Conservation (phyloP, 2,797 vertebrate genomes). For the Anniella stebbinsi region DNA sequence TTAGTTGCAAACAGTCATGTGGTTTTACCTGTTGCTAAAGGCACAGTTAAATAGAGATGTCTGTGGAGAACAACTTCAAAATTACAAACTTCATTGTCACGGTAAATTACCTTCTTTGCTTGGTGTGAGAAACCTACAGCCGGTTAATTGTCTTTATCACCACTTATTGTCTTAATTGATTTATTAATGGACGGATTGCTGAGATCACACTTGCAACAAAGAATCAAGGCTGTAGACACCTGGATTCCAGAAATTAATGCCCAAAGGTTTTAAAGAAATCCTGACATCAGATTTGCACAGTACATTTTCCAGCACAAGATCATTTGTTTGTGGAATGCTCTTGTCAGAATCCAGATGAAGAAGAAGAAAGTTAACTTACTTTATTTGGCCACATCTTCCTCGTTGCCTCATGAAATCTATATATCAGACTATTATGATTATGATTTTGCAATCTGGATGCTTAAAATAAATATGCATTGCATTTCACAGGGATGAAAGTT, state of each 20-base stretch:
- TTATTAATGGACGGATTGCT: conserved; percentile 2
- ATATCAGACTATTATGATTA: neutral
- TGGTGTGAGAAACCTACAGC: neutral
- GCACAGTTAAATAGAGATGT: neutral
- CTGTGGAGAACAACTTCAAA: neutral
- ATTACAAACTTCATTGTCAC: neutral
- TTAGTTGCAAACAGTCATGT: too few relatives aligned
- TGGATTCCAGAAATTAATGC: neutral
- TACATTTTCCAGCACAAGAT: neutral
- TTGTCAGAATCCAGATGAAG: neutral
- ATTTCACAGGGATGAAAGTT: neutral
- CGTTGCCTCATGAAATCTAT: too few relatives aligned
- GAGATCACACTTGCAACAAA: neutral
- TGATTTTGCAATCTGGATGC: neutral
- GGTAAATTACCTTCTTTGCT: neutral
- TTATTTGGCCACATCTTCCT: neutral
- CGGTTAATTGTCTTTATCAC: neutral
- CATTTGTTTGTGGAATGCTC: neutral
- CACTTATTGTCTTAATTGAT: conserved; percentile 15
- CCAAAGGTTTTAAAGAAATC: neutral
- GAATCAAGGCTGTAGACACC: neutral
- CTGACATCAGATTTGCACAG: neutral
- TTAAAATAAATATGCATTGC: neutral
- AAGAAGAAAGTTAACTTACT: too few relatives aligned
- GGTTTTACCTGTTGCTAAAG: too few relatives aligned